These are phyloP conservation scores for Homalodisca vitripennis DNA, from an alignment of 1,140 invertebrate species.

Conservation along the genomic window DNA sequence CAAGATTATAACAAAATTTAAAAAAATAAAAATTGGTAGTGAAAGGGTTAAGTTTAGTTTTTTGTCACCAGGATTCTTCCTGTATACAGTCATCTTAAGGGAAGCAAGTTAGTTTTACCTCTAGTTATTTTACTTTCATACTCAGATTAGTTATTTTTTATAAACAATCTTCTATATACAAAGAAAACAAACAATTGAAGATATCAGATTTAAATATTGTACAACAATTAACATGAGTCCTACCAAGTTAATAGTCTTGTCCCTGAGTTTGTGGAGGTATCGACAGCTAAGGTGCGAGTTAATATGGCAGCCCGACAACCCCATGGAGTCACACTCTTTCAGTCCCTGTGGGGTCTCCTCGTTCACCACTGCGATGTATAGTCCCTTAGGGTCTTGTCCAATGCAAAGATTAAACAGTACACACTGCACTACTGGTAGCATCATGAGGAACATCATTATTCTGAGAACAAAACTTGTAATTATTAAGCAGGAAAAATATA, in stretches of 20 bases:
- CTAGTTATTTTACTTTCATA: no score
- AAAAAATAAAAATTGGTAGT: no score
- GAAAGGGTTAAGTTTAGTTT: no score
- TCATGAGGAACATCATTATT: constrained; percentile 57
- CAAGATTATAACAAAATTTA: no score
- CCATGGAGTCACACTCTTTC: constrained; percentile 46
- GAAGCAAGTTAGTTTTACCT: no score
- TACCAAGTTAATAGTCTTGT: constrained; percentile 46
- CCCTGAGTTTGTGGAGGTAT: constrained; percentile 66
- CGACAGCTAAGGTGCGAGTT: constrained; percentile 67
- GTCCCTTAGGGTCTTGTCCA: constrained; percentile 56
- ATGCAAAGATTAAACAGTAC: constrained; percentile 61
- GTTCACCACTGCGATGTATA: constrained; percentile 58
- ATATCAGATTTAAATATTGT: no score
- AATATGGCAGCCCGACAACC: constrained; percentile 59
- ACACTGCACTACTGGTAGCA: constrained; percentile 61
- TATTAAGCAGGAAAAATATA: no score
- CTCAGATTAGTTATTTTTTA: no score
- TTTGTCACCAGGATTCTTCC: no score
- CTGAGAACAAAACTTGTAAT: constrained; percentile 49
- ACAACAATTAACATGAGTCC: not conserved
- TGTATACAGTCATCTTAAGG: no score
- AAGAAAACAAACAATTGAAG: no score
- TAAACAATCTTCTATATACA: no score
- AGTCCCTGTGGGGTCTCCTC: constrained; percentile 45